Conservation (phyloP, 2,113 vertebrate species). For the Corapipo altera region DNA sequence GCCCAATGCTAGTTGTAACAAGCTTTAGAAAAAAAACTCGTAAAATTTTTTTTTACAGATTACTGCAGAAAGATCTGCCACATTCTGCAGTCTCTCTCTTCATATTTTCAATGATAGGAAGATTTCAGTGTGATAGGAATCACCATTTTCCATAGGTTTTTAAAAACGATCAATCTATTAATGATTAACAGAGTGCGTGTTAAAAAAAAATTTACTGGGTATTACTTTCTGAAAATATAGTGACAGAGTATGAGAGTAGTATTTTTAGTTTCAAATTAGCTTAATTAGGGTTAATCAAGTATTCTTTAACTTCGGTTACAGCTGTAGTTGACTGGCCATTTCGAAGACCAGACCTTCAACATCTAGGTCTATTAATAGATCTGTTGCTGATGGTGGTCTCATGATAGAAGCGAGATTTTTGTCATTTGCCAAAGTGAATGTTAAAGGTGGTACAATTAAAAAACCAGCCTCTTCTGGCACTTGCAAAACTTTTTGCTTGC, state of each 20-base stretch:
- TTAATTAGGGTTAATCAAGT: background rate
- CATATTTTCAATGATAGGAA: background rate
- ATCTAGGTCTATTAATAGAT: background rate
- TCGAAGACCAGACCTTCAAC: background rate
- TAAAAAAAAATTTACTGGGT: background rate
- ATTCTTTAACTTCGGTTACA: background rate
- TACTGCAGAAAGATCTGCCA: background rate
- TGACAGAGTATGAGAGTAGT: background rate
- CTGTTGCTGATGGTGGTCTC: background rate
- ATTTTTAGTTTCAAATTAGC: background rate
- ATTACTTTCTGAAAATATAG: background rate
- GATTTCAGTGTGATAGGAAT: background rate
- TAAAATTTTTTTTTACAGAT: background rate
- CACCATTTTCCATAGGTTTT: background rate
- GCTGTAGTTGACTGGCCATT: background rate
- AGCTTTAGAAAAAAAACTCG: background rate
- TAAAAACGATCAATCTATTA: background rate
- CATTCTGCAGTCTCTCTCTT: background rate
- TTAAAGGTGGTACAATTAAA: background rate
- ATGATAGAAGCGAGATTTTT: background rate
- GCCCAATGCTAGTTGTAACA: background rate
- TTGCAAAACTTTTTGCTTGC: background rate
- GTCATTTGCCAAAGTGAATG: background rate
- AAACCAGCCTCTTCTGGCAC: background rate
- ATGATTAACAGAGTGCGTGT: background rate